Evolutionary conservation across 2,797 vertebrate species (phyloP).

Genomic region (Coregonus sp.): DNA sequence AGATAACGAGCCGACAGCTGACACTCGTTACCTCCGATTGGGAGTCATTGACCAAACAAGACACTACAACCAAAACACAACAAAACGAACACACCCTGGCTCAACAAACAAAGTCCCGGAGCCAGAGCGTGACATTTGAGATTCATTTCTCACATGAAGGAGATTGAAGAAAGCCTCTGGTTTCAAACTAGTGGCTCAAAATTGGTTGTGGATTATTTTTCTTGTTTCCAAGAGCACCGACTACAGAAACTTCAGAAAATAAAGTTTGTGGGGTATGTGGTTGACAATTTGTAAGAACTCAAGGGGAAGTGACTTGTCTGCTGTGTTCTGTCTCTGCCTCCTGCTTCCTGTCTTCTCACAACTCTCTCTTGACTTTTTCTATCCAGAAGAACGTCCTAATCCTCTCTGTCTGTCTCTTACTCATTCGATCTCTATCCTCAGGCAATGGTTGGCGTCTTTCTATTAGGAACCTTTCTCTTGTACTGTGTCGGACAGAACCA

Average conservation of each 20-base stretch:
- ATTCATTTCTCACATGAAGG: not conserved
- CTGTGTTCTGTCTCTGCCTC: not conserved
- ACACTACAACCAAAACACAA: no score
- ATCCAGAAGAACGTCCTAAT: not conserved
- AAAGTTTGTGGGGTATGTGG: not conserved
- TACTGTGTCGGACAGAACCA: constrained; percentile 22
- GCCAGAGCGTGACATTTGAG: no score
- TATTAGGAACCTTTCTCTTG: constrained; percentile 33
- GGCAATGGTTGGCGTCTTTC: constrained; percentile 22
- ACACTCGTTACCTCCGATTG: no score
- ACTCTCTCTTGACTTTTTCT: not conserved
- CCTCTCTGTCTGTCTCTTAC: constrained; percentile 5
- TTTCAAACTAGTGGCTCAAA: not conserved
- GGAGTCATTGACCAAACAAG: no score
- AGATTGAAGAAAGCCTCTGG: not conserved
- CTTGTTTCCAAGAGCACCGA: not conserved
- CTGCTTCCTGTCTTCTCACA: not conserved
- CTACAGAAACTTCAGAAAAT: not conserved
- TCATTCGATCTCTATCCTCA: constrained; percentile 12
- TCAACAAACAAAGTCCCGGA: no score
- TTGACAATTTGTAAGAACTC: not conserved
- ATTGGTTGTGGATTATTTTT: not conserved
- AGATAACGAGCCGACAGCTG: no score
- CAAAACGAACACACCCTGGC: no score
- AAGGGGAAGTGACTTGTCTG: not conserved